Conservation (phyloP, 2,797 vertebrate species). For the Coregonus ussuriensis region DNA sequence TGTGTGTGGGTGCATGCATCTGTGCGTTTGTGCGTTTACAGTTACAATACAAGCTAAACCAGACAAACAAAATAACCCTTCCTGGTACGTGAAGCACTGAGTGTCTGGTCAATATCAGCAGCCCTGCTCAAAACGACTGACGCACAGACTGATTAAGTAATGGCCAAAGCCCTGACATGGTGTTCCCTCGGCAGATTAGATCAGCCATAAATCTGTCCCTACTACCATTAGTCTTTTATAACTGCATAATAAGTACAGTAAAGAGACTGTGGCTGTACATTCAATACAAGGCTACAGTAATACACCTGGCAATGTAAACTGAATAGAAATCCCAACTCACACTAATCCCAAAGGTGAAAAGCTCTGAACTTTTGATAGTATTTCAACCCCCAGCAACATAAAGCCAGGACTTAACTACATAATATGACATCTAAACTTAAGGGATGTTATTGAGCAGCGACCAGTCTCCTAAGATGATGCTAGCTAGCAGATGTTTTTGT, state of each 20-base stretch:
- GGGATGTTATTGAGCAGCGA: not conserved
- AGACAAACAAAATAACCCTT: too few species aligned
- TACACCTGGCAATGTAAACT: too few species aligned
- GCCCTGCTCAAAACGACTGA: not conserved
- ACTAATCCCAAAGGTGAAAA: too few species aligned
- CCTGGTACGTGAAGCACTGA: not conserved
- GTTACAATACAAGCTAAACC: too few species aligned
- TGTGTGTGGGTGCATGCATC: too few species aligned
- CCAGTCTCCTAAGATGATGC: not conserved
- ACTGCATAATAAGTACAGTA: too few species aligned
- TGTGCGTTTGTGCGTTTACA: not conserved
- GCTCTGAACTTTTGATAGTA: too few species aligned
- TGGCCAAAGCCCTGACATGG: not conserved
- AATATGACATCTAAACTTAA: not conserved
- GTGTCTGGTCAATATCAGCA: not conserved
- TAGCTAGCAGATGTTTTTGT: not conserved
- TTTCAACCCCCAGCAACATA: too few species aligned
- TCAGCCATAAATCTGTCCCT: not conserved
- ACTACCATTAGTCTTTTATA: not conserved
- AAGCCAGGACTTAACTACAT: too few species aligned
- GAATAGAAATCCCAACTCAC: too few species aligned
- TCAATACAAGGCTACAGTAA: too few species aligned
- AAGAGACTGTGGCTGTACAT: too few species aligned
- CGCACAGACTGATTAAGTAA: not conserved
- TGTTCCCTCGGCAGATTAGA: not conserved